phyloP scores from a whole-genome alignment of 1,140 invertebrate genomes.

The Euwallacea fornicatus region DNA sequence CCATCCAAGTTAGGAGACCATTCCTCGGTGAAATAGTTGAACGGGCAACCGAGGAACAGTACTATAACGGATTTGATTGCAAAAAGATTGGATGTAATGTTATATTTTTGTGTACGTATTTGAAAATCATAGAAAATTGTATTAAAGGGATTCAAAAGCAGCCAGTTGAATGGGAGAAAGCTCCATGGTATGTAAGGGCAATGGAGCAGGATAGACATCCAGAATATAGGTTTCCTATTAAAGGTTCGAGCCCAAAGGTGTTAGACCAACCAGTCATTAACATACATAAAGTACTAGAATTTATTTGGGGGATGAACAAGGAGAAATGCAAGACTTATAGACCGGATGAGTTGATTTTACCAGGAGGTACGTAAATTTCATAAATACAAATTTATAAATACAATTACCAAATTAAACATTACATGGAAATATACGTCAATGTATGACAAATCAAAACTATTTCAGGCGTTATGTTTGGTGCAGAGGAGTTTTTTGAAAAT shows the following conservation, averaged over 20 bases:
- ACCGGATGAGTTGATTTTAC: conserved; percentile 72
- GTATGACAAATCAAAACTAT: neutral
- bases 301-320: conserved; percentile 71
- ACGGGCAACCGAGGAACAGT: conserved; percentile 87
- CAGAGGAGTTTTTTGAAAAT: conserved; percentile 87
- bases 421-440: neutral
- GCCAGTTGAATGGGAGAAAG: conserved; percentile 75
- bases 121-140: conserved; percentile 30
- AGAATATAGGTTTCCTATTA: conserved; percentile 71
- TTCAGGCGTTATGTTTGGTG: conserved; percentile 75
- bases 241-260: conserved; percentile 61
- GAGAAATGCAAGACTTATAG: conserved; percentile 70
- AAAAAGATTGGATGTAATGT: conserved; percentile 82
- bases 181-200: conserved; percentile 66
- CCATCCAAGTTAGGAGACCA: conserved; percentile 81
- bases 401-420: neutral
- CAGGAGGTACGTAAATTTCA: conserved; percentile 60
- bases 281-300: conserved; percentile 75
- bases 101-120: conserved; percentile 5
- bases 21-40: conserved; percentile 94
- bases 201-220: conserved; percentile 73
- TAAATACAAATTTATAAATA: neutral
- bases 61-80: conserved; percentile 91
- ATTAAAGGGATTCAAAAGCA: conserved; percentile 77
- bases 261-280: conserved; percentile 69